These are phyloP conservation scores for Pararge aegeria DNA, from an alignment of 1,140 invertebrate species.

Conservation along the genomic window DNA sequence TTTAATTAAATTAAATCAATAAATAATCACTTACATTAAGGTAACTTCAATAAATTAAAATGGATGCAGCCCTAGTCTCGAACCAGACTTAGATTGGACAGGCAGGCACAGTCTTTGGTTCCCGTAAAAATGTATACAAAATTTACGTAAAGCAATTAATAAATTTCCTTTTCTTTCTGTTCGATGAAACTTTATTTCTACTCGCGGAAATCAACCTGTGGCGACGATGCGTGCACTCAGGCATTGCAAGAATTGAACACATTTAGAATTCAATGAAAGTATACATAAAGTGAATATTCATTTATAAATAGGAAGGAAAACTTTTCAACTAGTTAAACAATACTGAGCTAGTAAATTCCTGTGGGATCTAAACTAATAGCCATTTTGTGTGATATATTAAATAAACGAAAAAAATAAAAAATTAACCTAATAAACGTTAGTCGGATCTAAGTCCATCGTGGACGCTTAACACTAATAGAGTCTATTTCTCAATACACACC, in stretches of 20 bases:
- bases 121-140: conserved; percentile 46
- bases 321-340: conserved; percentile 18
- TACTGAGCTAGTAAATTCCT: conserved; percentile 53
- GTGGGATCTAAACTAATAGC: conserved; percentile 57
- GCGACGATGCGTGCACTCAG: conserved; percentile 45
- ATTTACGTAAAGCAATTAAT: background rate
- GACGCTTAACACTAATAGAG: conserved; percentile 41
- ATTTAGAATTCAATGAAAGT: conserved; percentile 30
- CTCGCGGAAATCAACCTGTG: conserved; percentile 63
- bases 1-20: conserved; percentile 62
- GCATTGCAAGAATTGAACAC: conserved; percentile 40
- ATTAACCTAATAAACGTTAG: conserved; percentile 61
- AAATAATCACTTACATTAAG: conserved; percentile 73
- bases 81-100: conserved; percentile 48
- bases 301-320: conserved; percentile 28
- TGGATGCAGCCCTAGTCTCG: conserved; percentile 40
- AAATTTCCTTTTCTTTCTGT: conserved; percentile 64
- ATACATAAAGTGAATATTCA: conserved; percentile 32
- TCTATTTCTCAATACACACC: conserved; percentile 57
- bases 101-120: conserved; percentile 72
- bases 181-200: conserved; percentile 62
- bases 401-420: conserved; percentile 28
- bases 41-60: conserved; percentile 75
- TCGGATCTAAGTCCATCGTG: conserved; percentile 63
- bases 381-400: conserved; percentile 35